These are phyloP conservation scores for Petrocephalus schoutedeni DNA, from an alignment of 2,797 vertebrate genomes.

Conservation along the genomic window DNA sequence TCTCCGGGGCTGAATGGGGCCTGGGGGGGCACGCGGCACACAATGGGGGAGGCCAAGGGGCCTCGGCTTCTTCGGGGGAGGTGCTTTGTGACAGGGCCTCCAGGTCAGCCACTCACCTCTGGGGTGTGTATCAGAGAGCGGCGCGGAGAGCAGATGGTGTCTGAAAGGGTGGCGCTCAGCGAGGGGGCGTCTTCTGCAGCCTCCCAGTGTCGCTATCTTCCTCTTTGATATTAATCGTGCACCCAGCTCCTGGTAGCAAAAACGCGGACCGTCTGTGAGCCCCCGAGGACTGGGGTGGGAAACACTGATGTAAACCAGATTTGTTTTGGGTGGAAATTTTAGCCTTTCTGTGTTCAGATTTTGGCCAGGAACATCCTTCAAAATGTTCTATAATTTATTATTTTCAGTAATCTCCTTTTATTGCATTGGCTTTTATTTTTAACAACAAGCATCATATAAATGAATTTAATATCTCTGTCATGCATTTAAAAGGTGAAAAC, in stretches of 20 bases:
- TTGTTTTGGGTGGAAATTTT: neutral
- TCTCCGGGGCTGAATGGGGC: constrained; percentile 14
- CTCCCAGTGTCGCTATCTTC: no score
- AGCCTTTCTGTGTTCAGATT: neutral
- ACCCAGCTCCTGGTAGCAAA: no score
- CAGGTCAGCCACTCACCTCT: constrained; percentile 64
- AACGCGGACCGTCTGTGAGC: neutral
- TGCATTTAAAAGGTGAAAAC: neutral
- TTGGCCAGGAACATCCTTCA: neutral
- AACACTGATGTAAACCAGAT: constrained; percentile 27
- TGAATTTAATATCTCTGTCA: neutral
- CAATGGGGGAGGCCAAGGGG: constrained; percentile 44
- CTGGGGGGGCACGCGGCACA: constrained; percentile 34
- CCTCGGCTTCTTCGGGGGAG: constrained; percentile 25
- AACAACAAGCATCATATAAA: neutral
- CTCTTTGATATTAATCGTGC: no score
- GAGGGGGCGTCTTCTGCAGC: neutral
- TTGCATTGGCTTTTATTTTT: neutral
- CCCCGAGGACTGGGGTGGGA: neutral
- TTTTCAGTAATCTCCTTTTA: neutral
- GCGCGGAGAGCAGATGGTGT: constrained; percentile 25
- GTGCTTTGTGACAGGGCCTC: constrained; percentile 57
- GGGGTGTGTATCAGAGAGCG: neutral
- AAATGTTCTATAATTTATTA: neutral
- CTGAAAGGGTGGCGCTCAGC: constrained; percentile 10